Base-by-base conservation (phyloP, 1,140 invertebrate species). In the Sinonovacula constricta region DNA sequence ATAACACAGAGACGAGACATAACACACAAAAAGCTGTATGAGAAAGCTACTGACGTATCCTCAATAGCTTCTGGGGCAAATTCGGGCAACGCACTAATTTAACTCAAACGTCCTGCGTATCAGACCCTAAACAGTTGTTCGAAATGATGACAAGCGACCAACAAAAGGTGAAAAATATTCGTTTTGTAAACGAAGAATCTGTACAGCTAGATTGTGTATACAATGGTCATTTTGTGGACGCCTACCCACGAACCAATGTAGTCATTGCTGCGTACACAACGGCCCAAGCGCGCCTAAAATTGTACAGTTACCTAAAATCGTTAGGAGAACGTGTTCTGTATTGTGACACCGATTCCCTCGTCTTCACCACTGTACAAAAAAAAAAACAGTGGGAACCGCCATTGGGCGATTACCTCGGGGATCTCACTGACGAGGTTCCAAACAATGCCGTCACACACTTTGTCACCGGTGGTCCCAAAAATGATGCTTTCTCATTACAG, bases 251-350 rank as follows among this genome's bases (percentile, higher is more conserved):
- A 60, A 34, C 62, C 3, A 39, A 65, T 36, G 33, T 34, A 34
- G 34, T 65, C 22, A 65, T 65, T 3, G 62, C 62, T 34, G 62
- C 62, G 18, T 65, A 65, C 26, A 65, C 62, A 7, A 65, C 62
- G 3, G 34, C 62, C 31, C 59, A 62, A 26, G 26, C 59, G 12
- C 59, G 59, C 14, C 22, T 62, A 5, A 62, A 62, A 62, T 7
- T 39, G 5, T 65, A 34, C 31, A 14, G 18, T 18, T 65, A 65
- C 28, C 22, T 62, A 36, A 26, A 65, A 34, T n/a, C 4, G 14
- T 22, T 39, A 30, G 62, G 34, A 7, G 10, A 31, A 18, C 36
- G 62, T 15, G 62, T 36, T 3, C 22, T 65, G n/a, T 65, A 65
- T 22, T 18, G 4, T 3, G 33, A 65, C 31, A 65, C 62, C 24